Evolutionary conservation across 1,140 invertebrate species (phyloP), one percentile per base, ranked within the genome.

Genomic region (Bombus breviceps): DNA sequence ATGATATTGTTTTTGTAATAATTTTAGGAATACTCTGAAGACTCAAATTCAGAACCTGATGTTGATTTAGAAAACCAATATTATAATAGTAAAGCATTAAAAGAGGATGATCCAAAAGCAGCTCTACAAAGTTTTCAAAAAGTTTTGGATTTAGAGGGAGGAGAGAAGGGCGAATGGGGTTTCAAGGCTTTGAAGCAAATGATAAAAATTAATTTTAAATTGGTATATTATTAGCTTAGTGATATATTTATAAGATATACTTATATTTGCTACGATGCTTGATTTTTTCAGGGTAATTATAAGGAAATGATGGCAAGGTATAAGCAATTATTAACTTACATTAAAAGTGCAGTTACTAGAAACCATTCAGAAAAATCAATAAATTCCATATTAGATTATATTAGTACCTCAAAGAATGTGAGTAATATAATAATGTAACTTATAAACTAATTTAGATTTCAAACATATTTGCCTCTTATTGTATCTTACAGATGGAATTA

Each of bases 181-280:
- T 99, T 99, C 93, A 99, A 99, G 96, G 99, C 99, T n/a, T 96
- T 99, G 2, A 99, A 99, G 95, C 99, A 99, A 95, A 99, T 99
- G 99, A 99, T 99, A 71, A 99, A 99, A 96, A 99, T 99, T 79
- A 99, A 99, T 95, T 99, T 99, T 95, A 99, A 98, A 97, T 95
- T 99, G 96, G 98, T 99, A 95, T 92, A 95, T 94, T 39, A 22
- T 76, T 82, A 62, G n/a, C n/a, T 78, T 59, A 75, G 0, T 64
- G 34, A 9, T 53, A 32, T 10, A 62, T 62, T 12, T 8, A 53
- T 64, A 32, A 2, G 9, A 79, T 32, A 28, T 32, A 71, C 32
- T 69, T 59, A 9, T 69, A 64, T 72, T 32, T 78, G 39, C 83
- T 64, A 73, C 66, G 9, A 80, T 41, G 37, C 88, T 41, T 85